Percentiles rank a stretch among this genome's conserved stretches.
phyloP scores from a whole-genome alignment of 2,888 invertebrate species.

The Brassicogethes aeneus region DNA sequence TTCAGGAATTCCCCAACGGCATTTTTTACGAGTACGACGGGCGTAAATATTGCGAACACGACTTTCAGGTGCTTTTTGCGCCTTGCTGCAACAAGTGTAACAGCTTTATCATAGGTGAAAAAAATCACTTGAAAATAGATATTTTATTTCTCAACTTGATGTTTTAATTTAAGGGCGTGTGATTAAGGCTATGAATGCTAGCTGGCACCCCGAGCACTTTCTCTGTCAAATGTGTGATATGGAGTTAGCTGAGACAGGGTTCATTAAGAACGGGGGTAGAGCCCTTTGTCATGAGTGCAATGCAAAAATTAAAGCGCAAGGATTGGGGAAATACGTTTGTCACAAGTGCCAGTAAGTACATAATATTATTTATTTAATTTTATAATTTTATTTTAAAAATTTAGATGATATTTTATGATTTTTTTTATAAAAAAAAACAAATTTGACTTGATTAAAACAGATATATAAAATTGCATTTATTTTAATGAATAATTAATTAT shows the following conservation, averaged over 20 bases:
- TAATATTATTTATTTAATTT: neutral
- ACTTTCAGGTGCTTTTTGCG: slow-evolving; percentile 93
- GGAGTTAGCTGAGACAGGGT: slow-evolving; percentile 93
- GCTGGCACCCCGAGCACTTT: slow-evolving; percentile 99
- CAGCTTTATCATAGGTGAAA: slow-evolving; percentile 95
- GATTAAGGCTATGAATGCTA: slow-evolving; percentile 98
- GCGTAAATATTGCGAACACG: slow-evolving; percentile 97
- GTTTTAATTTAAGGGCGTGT: too few species aligned
- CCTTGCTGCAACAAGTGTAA: slow-evolving; percentile 64
- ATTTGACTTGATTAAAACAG: too few species aligned
- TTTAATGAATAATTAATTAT: too few species aligned
- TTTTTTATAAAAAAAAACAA: too few species aligned
- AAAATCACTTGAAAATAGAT: too few species aligned
- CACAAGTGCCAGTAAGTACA: slow-evolving; percentile 91
- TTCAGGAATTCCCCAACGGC: slow-evolving; percentile 94
- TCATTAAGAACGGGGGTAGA: slow-evolving; percentile 83
- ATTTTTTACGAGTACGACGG: slow-evolving; percentile 99
- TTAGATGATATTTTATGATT: too few species aligned
- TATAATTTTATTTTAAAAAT: too few species aligned
- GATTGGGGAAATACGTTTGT: slow-evolving; percentile 93
- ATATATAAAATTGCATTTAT: too few species aligned
- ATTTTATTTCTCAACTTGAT: too few species aligned
- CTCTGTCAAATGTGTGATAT: slow-evolving; percentile 88
- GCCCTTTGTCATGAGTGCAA: slow-evolving; percentile 95
- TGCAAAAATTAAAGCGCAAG: slow-evolving; percentile 90